Evolutionary conservation across 2,113 vertebrate species (phyloP).

Genomic region (Lepidiolamprologus cunningtoni): DNA sequence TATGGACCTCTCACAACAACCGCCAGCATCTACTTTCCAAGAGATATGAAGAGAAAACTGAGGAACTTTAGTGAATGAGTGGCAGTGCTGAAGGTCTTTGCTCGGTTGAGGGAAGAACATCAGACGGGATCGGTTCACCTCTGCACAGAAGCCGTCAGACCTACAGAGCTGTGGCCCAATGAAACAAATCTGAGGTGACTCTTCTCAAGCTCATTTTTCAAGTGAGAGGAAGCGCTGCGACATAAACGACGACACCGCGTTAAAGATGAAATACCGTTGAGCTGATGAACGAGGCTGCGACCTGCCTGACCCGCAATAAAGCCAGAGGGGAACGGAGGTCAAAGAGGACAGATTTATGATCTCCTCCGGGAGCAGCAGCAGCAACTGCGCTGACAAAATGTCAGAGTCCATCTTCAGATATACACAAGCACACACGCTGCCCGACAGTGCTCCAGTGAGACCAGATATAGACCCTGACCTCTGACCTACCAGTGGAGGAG

Average conservation of each 20-base stretch:
- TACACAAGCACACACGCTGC: background rate
- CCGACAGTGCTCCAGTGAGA: background rate
- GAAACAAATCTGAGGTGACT: background rate
- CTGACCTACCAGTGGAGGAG: background rate
- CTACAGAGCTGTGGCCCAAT: background rate
- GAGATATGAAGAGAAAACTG: background rate
- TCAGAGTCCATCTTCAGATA: background rate
- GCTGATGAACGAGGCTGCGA: constrained; percentile 11
- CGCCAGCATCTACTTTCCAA: background rate
- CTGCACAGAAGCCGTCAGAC: background rate
- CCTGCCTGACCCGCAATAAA: constrained; percentile 6
- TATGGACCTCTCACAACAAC: background rate
- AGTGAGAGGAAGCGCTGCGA: background rate
- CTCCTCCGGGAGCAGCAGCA: background rate
- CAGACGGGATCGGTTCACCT: background rate
- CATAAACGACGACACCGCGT: background rate
- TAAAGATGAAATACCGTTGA: constrained; percentile 6
- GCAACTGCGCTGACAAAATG: background rate
- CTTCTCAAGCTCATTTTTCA: background rate
- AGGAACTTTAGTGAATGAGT: background rate
- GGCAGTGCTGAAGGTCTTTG: background rate
- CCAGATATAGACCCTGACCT: constrained; percentile 9
- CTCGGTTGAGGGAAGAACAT: background rate
- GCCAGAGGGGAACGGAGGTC: constrained; percentile 10
- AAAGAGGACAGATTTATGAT: constrained; percentile 25